Base-by-base conservation (phyloP, 2,888 invertebrate genomes). In the Caenorhabditis sp. region DNA sequence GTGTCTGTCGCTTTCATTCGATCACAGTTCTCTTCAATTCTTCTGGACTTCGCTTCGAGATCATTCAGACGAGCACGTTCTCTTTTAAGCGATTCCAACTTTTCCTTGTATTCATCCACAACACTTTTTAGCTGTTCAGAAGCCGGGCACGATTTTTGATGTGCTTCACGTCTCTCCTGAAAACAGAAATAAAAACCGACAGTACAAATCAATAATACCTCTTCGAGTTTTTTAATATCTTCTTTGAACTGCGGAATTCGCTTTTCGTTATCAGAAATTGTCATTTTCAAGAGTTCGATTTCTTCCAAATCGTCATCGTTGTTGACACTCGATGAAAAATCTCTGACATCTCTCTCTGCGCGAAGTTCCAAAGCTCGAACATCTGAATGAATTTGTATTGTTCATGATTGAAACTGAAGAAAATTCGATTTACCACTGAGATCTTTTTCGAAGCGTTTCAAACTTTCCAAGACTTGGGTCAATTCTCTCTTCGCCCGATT, bases 251-350 rank as follows among this genome's bases (percentile, higher is more conserved):
- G 31, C 7, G 61, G 62, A 65, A 65, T 54, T 26, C 54, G 54
- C 1, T 23, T 52, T 20, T 62, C 23, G 10, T 54, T 4, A 4
- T 65, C 68, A 0, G 54, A 59, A n/a, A 73, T 68, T 1, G 57
- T 25, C 0, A 52, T 52, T 20, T 56, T 50, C 8, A 25, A 21
- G 1, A 12, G n/a, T 31, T 26, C 8, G 31, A 25, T 21, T 50
- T 31, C 5, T 59, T n/a, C n/a, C 17, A n/a, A 14, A 59, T 54
- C 49, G 26, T 50, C 12, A 21, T 20, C 38, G 54, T 12, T n/a
- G 5, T 56, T 27, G 1, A 25, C 1, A 14, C 17, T 27, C 5
- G 23, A 25, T 56, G 5, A n/a, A 1, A 56, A 12, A 56, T 54
- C 58, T 14, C 38, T 43, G 8, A 54, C 8, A 12, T 62, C 66